Evolutionary conservation across 2,888 invertebrate genomes (phyloP), one percentile per base, ranked within the genome.

Genomic region (Chloroclysta siterata): DNA sequence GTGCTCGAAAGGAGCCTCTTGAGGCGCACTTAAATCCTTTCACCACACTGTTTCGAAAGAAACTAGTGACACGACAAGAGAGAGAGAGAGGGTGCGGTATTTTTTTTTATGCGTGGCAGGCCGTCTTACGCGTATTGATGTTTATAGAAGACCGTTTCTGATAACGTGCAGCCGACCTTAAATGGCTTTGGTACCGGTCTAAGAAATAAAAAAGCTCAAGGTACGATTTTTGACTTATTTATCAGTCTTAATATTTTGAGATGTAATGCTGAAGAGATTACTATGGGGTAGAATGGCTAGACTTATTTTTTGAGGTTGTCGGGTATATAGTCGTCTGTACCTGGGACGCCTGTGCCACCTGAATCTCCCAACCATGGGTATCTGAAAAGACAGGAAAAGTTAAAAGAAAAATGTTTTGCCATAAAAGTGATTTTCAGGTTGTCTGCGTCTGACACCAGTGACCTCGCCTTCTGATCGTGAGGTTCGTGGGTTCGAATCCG

Each of bases 331-430:
- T 96, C 96, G 82, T 97, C 97, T 73, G 94, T 95, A 51, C 96
- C 96, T 36, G 95, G 94, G 70, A 96, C 95, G 11, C 97, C 97
- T 28, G 96, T 96, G 59, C 97, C 97, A 73, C 95, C 96, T 1
- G 97, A 95, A 87, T 98, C 97, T 29, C 97, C 97, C 69, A 98
- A 85, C 98, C 98, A 98, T 2, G 98, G 98, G 88, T 97, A 96
- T 75, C 94, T 95, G 80, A n/a, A 80, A 81, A 63, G 47, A 36
- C 29, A 33, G 0, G 33, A 39, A 33, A 33, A 33, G 7, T 33
- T 6, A 33, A 8, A 33, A 33, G 7, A 8, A 33, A 33, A 1
- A 8, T 6, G 29, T 29, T 29, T 29, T 29, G 29, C 6, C 29
- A 29, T 29, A 29, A 29, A 0, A 29, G 29, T 29, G 6, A 29